Evolutionary conservation across 1,140 invertebrate species (phyloP).

Genomic region (Dendroctonus ponderosae): DNA sequence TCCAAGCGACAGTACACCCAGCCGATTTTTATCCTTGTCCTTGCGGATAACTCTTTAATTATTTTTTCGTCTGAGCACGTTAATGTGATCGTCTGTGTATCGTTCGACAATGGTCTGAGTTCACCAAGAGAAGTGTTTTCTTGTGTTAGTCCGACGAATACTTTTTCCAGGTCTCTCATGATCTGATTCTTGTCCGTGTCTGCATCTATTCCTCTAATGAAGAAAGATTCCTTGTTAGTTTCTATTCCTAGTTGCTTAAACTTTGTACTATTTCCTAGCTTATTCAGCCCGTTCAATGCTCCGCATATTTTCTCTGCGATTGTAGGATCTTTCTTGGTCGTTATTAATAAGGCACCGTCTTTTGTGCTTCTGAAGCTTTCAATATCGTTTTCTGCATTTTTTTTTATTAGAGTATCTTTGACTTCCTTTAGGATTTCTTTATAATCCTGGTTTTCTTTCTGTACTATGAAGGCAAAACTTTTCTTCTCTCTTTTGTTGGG

Average conservation of each 20-base stretch:
- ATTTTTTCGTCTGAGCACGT: not conserved
- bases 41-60: not conserved
- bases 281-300: not conserved
- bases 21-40: not conserved
- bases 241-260: not conserved
- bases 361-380: slow-evolving; percentile 7
- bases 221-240: not conserved
- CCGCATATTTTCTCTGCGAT: not conserved
- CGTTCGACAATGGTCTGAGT: not conserved
- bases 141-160: not conserved
- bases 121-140: not conserved
- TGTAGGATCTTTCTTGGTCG: slow-evolving; percentile 1
- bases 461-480: not conserved
- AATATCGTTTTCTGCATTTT: not conserved
- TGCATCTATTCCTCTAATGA: not conserved
- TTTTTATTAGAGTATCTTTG: not conserved
- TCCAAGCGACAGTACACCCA: not conserved
- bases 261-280: not conserved
- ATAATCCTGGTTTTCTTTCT: not conserved
- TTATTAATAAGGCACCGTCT: slow-evolving; percentile 5
- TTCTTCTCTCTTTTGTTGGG: not conserved
- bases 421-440: slow-evolving; percentile 2
- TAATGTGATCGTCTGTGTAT: not conserved
- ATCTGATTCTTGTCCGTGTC: slow-evolving; percentile 2
- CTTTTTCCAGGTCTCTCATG: not conserved